Conservation (phyloP, 2,888 invertebrate species). For the Teleogryllus oceanicus region DNA sequence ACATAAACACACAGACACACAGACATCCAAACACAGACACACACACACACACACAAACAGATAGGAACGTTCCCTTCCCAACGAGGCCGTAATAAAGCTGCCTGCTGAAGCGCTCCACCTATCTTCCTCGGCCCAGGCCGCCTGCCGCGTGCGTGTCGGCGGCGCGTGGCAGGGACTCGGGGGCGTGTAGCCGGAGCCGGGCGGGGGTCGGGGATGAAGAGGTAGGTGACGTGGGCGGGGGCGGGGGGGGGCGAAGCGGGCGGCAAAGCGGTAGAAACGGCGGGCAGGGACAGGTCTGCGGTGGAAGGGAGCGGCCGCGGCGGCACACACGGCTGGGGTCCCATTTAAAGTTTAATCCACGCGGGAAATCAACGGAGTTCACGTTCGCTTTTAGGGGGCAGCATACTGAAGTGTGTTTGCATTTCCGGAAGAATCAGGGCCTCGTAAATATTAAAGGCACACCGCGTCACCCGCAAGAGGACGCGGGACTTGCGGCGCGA, state of each 20-base stretch:
- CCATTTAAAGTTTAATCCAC: background rate
- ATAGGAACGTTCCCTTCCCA: too few relatives aligned
- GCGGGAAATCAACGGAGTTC: slow-evolving; percentile 1
- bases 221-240: too few relatives aligned
- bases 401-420: background rate
- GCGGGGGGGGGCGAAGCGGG: background rate
- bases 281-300: background rate
- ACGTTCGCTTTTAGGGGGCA: background rate
- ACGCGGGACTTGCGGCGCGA: too few relatives aligned
- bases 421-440: background rate
- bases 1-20: too few relatives aligned
- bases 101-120: slow-evolving; percentile 9
- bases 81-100: background rate
- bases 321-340: background rate
- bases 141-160: too few relatives aligned
- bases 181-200: too few relatives aligned
- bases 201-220: too few relatives aligned
- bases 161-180: too few relatives aligned
- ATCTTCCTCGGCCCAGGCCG: background rate
- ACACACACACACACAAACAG: too few relatives aligned
- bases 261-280: slow-evolving; percentile 5
- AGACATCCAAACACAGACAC: too few relatives aligned
- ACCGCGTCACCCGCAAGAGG: background rate
- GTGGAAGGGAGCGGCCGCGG: background rate
- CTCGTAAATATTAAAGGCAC: background rate